phyloP scores from a whole-genome alignment of 1,140 invertebrate genomes.

The Drosophila sp. region DNA sequence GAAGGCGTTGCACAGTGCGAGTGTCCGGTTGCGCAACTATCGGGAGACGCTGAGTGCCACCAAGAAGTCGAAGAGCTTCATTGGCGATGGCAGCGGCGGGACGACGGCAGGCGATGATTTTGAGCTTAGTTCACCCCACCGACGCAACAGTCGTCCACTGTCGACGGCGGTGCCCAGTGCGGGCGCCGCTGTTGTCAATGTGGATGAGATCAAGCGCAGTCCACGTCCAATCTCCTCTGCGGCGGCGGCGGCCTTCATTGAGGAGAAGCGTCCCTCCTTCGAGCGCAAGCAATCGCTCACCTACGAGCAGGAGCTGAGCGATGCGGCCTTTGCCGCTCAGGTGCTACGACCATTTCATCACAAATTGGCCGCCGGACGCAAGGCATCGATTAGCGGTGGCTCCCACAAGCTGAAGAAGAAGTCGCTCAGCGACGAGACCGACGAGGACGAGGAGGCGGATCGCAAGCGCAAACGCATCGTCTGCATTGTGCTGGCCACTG shows the following conservation, averaged over 20 bases:
- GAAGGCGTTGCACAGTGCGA: slow-evolving; percentile 83
- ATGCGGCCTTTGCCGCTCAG: slow-evolving; percentile 78
- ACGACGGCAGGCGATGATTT: slow-evolving; percentile 67
- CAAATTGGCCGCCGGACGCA: slow-evolving; percentile 72
- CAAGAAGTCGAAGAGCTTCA: slow-evolving; percentile 85
- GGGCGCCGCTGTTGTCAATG: slow-evolving; percentile 21
- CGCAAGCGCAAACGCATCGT: slow-evolving; percentile 88
- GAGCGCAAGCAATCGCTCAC: slow-evolving; percentile 78
- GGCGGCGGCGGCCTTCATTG: slow-evolving; percentile 71
- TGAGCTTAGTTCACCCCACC: slow-evolving; percentile 83
- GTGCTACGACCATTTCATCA: slow-evolving; percentile 81
- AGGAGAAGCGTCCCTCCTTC: slow-evolving; percentile 82
- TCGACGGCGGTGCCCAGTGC: slow-evolving; percentile 66
- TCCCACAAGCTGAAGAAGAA: slow-evolving; percentile 80
- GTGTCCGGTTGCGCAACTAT: slow-evolving; percentile 77
- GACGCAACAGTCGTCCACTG: slow-evolving; percentile 82
- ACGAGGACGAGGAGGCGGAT: slow-evolving; percentile 85
- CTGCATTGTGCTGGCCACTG: slow-evolving; percentile 87
- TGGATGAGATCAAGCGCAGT: slow-evolving; percentile 82
- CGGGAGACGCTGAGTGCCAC: slow-evolving; percentile 78
- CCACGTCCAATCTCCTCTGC: slow-evolving; percentile 72
- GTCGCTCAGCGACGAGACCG: slow-evolving; percentile 80
- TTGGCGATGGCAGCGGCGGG: slow-evolving; percentile 60
- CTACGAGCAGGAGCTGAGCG: slow-evolving; percentile 72
- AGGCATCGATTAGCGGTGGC: slow-evolving; percentile 69